phyloP scores from a whole-genome alignment of 1,140 invertebrate species.

The Batillaria attramentaria region DNA sequence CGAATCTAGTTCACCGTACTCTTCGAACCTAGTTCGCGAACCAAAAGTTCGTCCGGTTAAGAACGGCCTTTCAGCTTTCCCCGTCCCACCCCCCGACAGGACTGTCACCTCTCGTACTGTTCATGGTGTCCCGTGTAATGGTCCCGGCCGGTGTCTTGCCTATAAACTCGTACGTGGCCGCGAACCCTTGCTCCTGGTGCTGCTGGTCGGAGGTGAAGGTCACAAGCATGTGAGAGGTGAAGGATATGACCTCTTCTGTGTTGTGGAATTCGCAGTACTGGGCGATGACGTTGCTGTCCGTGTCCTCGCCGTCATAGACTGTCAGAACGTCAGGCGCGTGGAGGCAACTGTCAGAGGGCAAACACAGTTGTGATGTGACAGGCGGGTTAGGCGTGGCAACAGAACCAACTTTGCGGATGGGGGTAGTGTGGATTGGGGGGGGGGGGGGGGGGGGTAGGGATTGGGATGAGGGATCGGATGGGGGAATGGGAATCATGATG shows the following conservation, averaged over 20 bases:
- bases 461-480: too few relatives aligned
- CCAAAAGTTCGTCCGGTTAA: too few relatives aligned
- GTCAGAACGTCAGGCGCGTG: constrained; percentile 47
- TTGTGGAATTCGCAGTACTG: constrained; percentile 52
- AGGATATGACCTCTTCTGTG: constrained; percentile 43
- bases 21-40: too few relatives aligned
- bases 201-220: constrained; percentile 44
- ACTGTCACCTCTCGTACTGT: background rate
- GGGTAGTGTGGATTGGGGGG: too few relatives aligned
- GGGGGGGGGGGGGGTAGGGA: too few relatives aligned
- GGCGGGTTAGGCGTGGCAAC: background rate
- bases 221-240: constrained; percentile 39
- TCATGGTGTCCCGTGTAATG: background rate
- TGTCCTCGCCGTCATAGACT: constrained; percentile 46
- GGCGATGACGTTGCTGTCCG: constrained; percentile 41
- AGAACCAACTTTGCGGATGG: background rate
- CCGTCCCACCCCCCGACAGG: background rate
- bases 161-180: constrained; percentile 47
- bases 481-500: too few relatives aligned
- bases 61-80: background rate
- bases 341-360: constrained; percentile 43
- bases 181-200: constrained; percentile 44
- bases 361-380: constrained; percentile 10
- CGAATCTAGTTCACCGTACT: too few relatives aligned
- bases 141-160: background rate